Conservation (phyloP, 92 coral and sea anemone genomes). For the Heteractis magnifica region DNA sequence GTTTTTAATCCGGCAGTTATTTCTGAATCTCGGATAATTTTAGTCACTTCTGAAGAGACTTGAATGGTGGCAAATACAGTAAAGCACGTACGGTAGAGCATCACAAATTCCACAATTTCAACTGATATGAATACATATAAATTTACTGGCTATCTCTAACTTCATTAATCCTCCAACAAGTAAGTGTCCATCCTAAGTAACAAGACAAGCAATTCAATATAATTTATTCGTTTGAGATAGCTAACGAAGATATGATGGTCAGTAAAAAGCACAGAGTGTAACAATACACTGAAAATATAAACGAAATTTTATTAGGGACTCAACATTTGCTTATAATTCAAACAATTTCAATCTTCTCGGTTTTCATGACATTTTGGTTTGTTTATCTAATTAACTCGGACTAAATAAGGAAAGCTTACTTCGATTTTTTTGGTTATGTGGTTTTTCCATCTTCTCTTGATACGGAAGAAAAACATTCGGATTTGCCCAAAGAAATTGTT, state of each 20-base stretch:
- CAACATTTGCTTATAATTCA: not conserved
- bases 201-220: not conserved
- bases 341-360: not conserved
- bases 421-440: not conserved
- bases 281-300: not conserved
- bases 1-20: not conserved
- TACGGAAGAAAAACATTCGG: not conserved
- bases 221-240: not conserved
- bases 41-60: not conserved
- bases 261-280: not conserved
- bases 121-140: not conserved
- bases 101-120: no score
- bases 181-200: not conserved
- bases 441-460: not conserved
- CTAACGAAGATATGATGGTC: not conserved
- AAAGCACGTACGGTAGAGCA: no score
- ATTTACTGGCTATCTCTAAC: not conserved
- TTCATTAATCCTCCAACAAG: not conserved
- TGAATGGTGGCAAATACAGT: not conserved
- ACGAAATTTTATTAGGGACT: not conserved
- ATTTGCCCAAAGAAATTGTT: conserved; percentile 5
- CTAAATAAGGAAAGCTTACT: conserved; percentile 4
- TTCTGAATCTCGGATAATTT: not conserved
- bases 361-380: not conserved
- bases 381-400: not conserved